Evolutionary conservation across 1,140 invertebrate species (phyloP), one percentile per base, ranked within the genome.

Genomic region (Cherax destructor): DNA sequence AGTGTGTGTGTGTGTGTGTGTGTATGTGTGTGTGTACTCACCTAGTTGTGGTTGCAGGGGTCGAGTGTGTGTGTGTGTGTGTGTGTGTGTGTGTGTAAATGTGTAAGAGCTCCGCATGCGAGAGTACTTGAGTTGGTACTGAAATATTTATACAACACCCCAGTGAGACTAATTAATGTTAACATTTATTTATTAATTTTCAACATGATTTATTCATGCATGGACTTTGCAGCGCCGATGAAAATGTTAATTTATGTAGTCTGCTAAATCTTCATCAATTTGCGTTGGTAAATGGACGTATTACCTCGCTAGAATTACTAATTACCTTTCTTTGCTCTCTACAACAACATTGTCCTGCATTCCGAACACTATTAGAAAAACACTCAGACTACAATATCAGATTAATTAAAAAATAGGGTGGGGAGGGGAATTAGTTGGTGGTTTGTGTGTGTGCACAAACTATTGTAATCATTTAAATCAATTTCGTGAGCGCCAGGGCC

Each of bases 391-490:
- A n/a, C 18, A 74, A 74, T 30, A 74, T 74, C 69, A 24, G 21
- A 24, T 74, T 74, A 74, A 74, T 74, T 74, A 30, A 13, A 74
- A 74, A 74, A 74, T 24, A 30, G 24, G 24, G 24, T 6, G 24
- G 24, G 24, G 69, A 5, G 69, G 69, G 7, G 11, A 24, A 74
- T 74, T 74, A 74, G 69, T 74, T 24, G 69, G 69, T 30, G 69
- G 69, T 74, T 74, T 74, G 13, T 74, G 69, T 74, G 69, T 74
- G 69, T 74, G 24, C 69, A 21, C 69, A 74, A 74, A 74, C 69
- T 6, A 74, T 74, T 74, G 69, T 30, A 74, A 74, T 74, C 69
- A 74, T 74, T 74, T 74, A 74, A 74, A 74, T 74, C 69, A 74
- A 74, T 74, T 74, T 30, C 24, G 69, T 74, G n/a, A 21, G 24